These are phyloP conservation scores for Onychorhynchus coronatus DNA, from an alignment of 2,113 vertebrate genomes.

Conservation along the genomic window DNA sequence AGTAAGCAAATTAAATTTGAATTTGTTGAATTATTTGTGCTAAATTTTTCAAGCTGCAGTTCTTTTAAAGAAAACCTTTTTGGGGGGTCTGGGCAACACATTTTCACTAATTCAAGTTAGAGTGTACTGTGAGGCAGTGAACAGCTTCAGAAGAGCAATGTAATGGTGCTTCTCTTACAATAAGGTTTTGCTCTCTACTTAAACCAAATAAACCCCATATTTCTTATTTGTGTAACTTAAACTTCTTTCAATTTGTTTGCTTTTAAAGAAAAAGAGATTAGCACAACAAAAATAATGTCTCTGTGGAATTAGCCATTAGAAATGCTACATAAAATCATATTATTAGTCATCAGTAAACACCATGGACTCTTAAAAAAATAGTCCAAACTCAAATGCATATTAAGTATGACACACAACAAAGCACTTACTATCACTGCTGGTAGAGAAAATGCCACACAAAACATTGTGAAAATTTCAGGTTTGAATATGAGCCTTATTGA, in stretches of 20 bases:
- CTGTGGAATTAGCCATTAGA: neutral
- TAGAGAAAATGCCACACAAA: neutral
- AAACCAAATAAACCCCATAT: neutral
- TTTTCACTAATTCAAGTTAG: neutral
- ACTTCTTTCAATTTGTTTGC: neutral
- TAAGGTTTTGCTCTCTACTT: neutral
- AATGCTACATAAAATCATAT: neutral
- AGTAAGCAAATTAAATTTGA: neutral
- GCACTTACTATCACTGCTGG: neutral
- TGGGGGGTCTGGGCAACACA: neutral
- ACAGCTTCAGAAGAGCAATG: neutral
- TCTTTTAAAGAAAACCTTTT: neutral
- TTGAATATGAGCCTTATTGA: neutral
- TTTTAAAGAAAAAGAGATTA: neutral
- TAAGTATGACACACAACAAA: neutral
- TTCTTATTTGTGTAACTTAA: neutral
- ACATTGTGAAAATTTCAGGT: neutral
- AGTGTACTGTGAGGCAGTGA: neutral
- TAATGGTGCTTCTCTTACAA: neutral
- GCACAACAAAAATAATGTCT: neutral
- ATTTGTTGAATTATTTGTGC: neutral
- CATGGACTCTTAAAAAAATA: neutral
- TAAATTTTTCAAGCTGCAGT: neutral
- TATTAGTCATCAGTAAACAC: constrained; percentile 4
- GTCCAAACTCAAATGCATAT: neutral